These are phyloP conservation scores for Mycteria americana DNA, from an alignment of 2,797 vertebrate genomes.

Conservation along the genomic window DNA sequence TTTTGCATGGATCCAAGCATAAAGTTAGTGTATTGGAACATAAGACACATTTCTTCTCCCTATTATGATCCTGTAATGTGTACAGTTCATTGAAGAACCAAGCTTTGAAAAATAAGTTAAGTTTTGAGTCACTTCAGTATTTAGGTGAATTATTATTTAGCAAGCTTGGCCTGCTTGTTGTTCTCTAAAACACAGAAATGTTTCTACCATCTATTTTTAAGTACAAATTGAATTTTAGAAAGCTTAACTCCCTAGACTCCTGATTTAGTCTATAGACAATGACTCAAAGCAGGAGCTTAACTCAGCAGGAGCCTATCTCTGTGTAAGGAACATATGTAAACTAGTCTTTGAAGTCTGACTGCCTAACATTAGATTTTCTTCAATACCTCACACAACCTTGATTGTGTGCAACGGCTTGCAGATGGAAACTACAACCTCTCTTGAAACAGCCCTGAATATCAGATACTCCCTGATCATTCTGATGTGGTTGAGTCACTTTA, in stretches of 20 bases:
- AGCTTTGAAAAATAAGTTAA: background rate
- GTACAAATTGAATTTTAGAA: background rate
- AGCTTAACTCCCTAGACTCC: background rate
- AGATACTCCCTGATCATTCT: background rate
- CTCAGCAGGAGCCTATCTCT: background rate
- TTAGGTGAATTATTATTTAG: background rate
- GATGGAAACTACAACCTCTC: background rate
- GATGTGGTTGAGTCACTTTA: background rate
- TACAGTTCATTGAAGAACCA: background rate
- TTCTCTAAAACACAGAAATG: background rate
- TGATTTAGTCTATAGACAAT: background rate
- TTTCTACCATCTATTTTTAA: background rate
- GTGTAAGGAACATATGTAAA: background rate
- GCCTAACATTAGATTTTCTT: background rate
- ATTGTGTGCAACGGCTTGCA: background rate
- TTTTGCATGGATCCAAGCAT: background rate
- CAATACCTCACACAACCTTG: background rate
- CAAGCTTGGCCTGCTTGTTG: background rate
- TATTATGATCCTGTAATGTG: background rate
- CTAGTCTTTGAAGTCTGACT: background rate
- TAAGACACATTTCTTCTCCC: background rate
- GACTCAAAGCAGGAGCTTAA: background rate
- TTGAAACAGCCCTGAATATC: background rate
- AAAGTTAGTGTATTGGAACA: background rate
- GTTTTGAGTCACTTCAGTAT: background rate